Percentiles rank a stretch among this genome's conserved stretches.
Conservation (phyloP, 2,113 vertebrate species). For the Anolis sagrei region DNA sequence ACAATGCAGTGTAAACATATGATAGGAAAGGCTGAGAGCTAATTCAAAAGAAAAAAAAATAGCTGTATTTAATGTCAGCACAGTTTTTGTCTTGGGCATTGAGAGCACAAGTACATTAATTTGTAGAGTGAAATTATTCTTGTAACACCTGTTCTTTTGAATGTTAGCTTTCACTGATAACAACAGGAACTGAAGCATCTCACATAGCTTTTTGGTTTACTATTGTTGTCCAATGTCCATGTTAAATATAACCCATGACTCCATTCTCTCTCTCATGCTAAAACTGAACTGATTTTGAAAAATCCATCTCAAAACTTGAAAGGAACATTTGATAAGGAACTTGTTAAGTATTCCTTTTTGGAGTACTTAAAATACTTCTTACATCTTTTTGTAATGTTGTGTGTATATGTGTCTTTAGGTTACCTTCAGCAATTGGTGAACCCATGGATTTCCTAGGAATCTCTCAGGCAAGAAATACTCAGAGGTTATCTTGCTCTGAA, state of each 20-base stretch:
- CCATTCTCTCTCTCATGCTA: too few species aligned
- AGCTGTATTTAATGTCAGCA: conserved; percentile 36
- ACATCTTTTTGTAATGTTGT: too few species aligned
- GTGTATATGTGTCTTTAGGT: too few species aligned
- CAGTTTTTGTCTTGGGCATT: conserved; percentile 15
- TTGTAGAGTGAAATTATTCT: background rate
- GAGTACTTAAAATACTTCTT: too few species aligned
- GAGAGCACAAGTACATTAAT: background rate
- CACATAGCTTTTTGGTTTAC: too few species aligned
- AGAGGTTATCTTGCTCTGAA: too few species aligned
- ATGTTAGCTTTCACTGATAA: background rate
- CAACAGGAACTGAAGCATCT: background rate
- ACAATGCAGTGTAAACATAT: conserved; percentile 1
- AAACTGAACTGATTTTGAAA: background rate
- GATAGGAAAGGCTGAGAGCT: conserved; percentile 27
- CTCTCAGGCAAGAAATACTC: too few species aligned
- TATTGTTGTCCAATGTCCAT: background rate
- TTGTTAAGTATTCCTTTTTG: too few species aligned
- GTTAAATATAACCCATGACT: background rate
- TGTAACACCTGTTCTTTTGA: background rate
- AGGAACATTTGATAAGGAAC: too few species aligned
- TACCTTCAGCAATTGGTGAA: too few species aligned
- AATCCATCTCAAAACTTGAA: background rate
- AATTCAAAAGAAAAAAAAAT: conserved; percentile 27
- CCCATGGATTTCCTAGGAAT: too few species aligned